Conservation (phyloP, 2,888 invertebrate species). For the Dryadula phaetusa region DNA sequence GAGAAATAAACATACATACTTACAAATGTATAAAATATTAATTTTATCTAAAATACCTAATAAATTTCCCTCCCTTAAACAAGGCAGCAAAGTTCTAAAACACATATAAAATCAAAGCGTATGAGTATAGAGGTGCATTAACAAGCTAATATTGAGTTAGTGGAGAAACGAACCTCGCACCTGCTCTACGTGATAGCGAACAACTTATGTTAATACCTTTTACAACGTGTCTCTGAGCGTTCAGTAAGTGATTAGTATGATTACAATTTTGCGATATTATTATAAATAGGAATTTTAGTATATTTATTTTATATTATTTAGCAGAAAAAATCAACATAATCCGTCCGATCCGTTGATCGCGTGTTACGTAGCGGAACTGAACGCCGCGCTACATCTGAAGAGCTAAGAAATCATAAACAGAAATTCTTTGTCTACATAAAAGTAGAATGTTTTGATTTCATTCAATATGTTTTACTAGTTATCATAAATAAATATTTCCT, state of each 20-base stretch:
- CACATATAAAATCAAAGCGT: slow-evolving; percentile 45
- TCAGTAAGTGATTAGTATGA: neutral
- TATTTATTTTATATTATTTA: too few species aligned
- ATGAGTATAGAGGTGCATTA: slow-evolving; percentile 53
- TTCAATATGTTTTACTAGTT: too few species aligned
- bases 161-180: slow-evolving; percentile 56
- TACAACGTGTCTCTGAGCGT: slow-evolving; percentile 17
- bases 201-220: slow-evolving; percentile 21
- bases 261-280: neutral
- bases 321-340: too few species aligned
- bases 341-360: too few species aligned
- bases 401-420: too few species aligned
- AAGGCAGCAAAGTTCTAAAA: slow-evolving; percentile 29
- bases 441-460: too few species aligned
- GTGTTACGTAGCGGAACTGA: too few species aligned
- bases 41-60: neutral
- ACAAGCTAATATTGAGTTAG: slow-evolving; percentile 74
- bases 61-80: neutral
- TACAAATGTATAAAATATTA: neutral
- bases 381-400: too few species aligned
- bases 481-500: too few species aligned
- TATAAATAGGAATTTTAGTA: too few species aligned
- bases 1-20: neutral
- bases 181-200: slow-evolving; percentile 47
- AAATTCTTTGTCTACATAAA: too few species aligned